Base-by-base conservation (phyloP, 2,888 invertebrate genomes). In the Amiota communis region DNA sequence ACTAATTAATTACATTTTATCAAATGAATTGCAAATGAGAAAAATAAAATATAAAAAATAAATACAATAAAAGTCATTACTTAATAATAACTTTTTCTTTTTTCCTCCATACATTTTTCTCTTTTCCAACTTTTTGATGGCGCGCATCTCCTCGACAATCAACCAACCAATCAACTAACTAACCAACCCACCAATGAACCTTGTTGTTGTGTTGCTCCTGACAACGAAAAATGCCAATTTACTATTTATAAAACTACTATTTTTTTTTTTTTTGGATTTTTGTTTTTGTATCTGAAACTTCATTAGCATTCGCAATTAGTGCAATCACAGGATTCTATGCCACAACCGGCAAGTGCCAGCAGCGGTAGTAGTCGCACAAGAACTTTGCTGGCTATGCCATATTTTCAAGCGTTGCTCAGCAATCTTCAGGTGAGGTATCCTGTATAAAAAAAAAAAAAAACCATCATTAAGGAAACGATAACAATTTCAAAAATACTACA, bases 391-490 rank as follows among this genome's bases (percentile, higher is more conserved):
- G 85, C 89, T 78, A 89, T 93, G 91, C 94, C 94, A 80, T 93
- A 94, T 89, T 92, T 94, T 88, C 93, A 92, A 88, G 92, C 92
- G 87, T 91, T 94, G 84, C 92, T 94, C 87, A 92, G 92, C 85
- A 93, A 93, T 87, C 90, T 94, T 86, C 93, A 94, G 94, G 94
- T 94, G 92, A 93, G 93, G 89, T 78, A 80, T 73, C 74, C 69
- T 63, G 71, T 17, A 65, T 17, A 11, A 49, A 48, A 23, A 61
- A 23, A 61, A 12, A 20, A 1, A 63, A 63, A 10, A 17, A 20
- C 9, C 0, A 36, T 4, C 36, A 36, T 36, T 36, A 36, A 36
- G 36, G 36, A 11, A 63, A n/a, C 20, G 36, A n/a, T 11, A 36
- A 36, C 23, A 63, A 9, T 13, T 46, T 11, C n/a, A 8, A 53